phyloP scores from a whole-genome alignment of 2,888 invertebrate genomes.

The Netelia melanura region DNA sequence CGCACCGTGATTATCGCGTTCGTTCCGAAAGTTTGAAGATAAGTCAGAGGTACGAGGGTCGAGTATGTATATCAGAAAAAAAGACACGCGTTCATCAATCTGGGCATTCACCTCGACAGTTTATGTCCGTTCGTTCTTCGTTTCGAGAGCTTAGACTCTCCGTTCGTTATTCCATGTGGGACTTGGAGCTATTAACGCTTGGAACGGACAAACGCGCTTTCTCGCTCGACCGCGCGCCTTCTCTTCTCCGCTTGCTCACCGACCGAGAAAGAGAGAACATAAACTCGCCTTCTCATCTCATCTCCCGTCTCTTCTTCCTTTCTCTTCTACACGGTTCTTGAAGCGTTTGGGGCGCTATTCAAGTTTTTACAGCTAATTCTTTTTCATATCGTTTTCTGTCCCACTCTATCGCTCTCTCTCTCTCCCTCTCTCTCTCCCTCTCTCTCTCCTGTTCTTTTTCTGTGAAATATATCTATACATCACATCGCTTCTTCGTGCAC shows the following conservation, averaged over 20 bases:
- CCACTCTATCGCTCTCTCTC: neutral
- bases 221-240: constrained; percentile 29
- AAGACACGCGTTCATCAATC: constrained; percentile 10
- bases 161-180: constrained; percentile 26
- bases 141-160: neutral
- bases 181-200: neutral
- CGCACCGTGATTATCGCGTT: too few relatives aligned
- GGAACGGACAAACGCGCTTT: constrained; percentile 29
- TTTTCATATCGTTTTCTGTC: neutral
- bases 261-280: constrained; percentile 30
- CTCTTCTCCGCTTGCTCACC: constrained; percentile 8
- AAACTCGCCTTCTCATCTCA: constrained; percentile 34
- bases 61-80: neutral
- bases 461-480: neutral
- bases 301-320: constrained; percentile 9
- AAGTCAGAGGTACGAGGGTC: neutral
- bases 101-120: constrained; percentile 29
- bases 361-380: constrained; percentile 5
- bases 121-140: neutral
- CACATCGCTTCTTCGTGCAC: neutral
- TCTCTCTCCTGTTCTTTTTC: constrained; percentile 5
- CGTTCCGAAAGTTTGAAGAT: too few relatives aligned
- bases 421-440: neutral
- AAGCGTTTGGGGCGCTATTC: constrained; percentile 15
- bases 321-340: constrained; percentile 27